Evolutionary conservation across 2,113 vertebrate genomes (phyloP).

Genomic region (Aptenodytes patagonicus): DNA sequence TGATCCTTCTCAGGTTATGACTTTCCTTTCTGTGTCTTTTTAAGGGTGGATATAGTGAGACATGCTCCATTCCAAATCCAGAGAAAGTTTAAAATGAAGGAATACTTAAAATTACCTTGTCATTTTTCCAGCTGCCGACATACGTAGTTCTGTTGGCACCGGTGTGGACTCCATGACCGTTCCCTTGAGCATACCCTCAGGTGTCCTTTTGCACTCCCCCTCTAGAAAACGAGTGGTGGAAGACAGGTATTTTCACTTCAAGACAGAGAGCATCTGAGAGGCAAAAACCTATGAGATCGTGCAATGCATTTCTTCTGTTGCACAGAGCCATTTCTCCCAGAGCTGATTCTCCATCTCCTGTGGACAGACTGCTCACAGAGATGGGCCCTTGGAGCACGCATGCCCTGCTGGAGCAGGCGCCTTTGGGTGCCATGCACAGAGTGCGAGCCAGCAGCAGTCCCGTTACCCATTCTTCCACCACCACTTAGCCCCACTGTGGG

Average conservation of each 20-base stretch:
- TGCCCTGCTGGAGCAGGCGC: accelerated
- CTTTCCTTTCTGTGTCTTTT: not conserved
- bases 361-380: not conserved
- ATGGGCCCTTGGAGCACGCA: not conserved
- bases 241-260: not conserved
- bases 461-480: not conserved
- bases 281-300: not conserved
- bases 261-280: not conserved
- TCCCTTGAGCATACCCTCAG: conserved; percentile 70
- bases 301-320: not conserved
- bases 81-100: not conserved
- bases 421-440: not conserved
- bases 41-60: not conserved
- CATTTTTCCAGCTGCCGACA: conserved; percentile 77
- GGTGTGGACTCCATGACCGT: conserved; percentile 74
- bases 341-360: not conserved
- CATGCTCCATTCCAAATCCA: not conserved
- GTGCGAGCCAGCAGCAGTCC: not conserved
- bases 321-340: not conserved
- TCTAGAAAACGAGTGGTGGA: conserved; percentile 56
- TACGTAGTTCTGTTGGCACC: conserved; percentile 71
- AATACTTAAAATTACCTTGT: conserved; percentile 72
- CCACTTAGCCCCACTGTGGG: not conserved
- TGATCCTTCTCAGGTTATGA: not conserved
- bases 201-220: conserved; percentile 71